Evolutionary conservation across 2,888 invertebrate species (phyloP).

Genomic region (Tupiocoris notatus): DNA sequence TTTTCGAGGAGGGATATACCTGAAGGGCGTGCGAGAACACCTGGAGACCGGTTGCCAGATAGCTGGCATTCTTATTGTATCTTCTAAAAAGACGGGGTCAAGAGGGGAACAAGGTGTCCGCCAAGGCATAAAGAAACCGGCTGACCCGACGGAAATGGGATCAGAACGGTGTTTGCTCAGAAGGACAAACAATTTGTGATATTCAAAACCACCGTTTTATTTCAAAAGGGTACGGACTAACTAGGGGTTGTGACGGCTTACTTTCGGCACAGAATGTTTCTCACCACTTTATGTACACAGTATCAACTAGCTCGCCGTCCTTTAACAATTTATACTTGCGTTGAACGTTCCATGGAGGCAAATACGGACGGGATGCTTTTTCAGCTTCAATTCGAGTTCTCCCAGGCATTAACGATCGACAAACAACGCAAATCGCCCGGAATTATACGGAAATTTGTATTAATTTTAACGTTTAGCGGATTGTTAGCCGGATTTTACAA

Average conservation of each 20-base stretch:
- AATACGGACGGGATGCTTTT: too few species aligned
- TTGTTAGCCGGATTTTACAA: too few species aligned
- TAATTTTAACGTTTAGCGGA: too few species aligned
- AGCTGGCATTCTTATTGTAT: background rate
- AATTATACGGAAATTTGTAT: too few species aligned
- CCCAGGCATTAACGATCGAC: too few species aligned
- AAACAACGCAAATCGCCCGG: too few species aligned
- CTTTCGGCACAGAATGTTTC: background rate
- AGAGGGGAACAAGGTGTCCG: constrained; percentile 29
- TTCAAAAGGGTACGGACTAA: background rate
- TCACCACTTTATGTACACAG: background rate
- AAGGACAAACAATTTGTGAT: constrained; percentile 36
- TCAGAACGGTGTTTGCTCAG: constrained; percentile 18
- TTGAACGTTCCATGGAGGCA: too few species aligned
- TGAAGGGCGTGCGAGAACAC: constrained; percentile 36
- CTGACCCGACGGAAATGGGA: constrained; percentile 25
- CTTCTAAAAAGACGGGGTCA: background rate
- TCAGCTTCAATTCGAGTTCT: too few species aligned
- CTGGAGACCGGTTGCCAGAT: constrained; percentile 28
- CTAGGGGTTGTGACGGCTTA: background rate
- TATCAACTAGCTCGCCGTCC: too few species aligned
- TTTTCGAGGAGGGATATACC: background rate
- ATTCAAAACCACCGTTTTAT: constrained; percentile 25
- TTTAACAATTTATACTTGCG: too few species aligned
- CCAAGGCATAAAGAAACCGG: background rate